A percentile compares a stretch with the other conserved stretches of the same genome.
These are phyloP conservation scores for Penaeus vannamei DNA, from an alignment of 1,140 invertebrate genomes.

Conservation along the genomic window DNA sequence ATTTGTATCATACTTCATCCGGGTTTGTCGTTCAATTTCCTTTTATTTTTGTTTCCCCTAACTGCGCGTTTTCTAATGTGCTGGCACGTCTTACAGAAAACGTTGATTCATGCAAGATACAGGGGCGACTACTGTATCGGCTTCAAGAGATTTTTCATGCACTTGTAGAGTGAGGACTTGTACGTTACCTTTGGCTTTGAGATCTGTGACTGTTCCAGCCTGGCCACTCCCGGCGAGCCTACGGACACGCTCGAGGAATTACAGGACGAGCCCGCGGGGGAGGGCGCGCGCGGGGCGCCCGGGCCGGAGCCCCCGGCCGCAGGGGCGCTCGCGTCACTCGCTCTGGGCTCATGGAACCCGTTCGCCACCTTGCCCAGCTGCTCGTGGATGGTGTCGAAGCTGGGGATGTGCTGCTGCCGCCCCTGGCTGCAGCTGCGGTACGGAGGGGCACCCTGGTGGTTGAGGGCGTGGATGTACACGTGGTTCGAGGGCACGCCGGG, in stretches of 20 bases:
- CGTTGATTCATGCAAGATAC: slow-evolving; percentile 55
- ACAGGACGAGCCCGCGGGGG: not conserved
- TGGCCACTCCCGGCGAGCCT: not conserved
- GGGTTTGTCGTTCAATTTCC: not conserved
- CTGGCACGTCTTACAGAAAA: slow-evolving; percentile 45
- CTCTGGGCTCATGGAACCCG: not conserved
- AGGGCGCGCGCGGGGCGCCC: not conserved
- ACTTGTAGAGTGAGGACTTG: slow-evolving; percentile 58
- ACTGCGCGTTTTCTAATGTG: slow-evolving; percentile 25
- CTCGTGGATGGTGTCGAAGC: slow-evolving; percentile 24
- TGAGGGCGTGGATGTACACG: not conserved
- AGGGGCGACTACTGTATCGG: slow-evolving; percentile 51
- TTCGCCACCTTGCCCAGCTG: not conserved
- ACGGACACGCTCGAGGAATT: not conserved
- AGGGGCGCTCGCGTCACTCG: too few relatives aligned
- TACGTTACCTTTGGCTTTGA: slow-evolving; percentile 62
- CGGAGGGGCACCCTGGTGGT: not conserved
- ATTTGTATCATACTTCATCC: not conserved
- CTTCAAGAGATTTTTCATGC: slow-evolving; percentile 63
- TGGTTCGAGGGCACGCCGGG: not conserved
- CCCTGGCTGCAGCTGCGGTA: not conserved
- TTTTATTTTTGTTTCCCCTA: slow-evolving; percentile 27
- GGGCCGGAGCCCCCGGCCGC: too few relatives aligned
- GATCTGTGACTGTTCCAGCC: slow-evolving; percentile 21
- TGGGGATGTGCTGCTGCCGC: not conserved